A percentile compares a stretch with the other conserved stretches of the same genome.
Conservation (phyloP, 2,113 vertebrate species). For the Chlamydotis undulata region DNA sequence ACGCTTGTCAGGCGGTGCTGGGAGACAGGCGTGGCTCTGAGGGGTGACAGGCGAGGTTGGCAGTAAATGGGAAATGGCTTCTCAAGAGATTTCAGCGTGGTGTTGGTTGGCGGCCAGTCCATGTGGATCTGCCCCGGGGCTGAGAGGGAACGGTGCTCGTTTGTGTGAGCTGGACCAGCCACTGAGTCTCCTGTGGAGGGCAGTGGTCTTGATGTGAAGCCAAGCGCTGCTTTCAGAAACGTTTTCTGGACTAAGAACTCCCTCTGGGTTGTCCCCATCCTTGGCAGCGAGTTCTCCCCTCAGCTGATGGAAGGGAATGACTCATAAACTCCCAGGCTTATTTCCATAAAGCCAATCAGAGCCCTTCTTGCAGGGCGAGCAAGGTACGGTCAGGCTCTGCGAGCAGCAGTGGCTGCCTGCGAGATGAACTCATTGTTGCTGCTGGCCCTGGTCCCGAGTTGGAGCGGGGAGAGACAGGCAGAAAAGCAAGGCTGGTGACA, state of each 20-base stretch:
- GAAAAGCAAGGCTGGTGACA: background rate
- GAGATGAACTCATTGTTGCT: slow-evolving; percentile 64
- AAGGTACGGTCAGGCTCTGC: slow-evolving; percentile 50
- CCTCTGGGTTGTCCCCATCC: background rate
- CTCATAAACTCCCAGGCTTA: slow-evolving; percentile 34
- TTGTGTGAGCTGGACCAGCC: background rate
- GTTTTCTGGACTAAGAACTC: background rate
- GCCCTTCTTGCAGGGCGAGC: slow-evolving; percentile 24
- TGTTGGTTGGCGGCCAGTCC: background rate
- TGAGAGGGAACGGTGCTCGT: background rate
- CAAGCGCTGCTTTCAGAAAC: slow-evolving; percentile 57
- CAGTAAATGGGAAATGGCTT: background rate
- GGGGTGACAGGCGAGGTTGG: background rate
- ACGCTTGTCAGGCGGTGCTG: background rate
- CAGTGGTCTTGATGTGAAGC: slow-evolving; percentile 54
- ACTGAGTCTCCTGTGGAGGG: background rate
- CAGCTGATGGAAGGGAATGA: slow-evolving; percentile 21
- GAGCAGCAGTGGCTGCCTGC: slow-evolving; percentile 53
- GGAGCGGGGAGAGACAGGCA: background rate
- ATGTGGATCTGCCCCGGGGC: background rate
- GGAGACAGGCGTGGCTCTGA: background rate
- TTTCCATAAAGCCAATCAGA: slow-evolving; percentile 32
- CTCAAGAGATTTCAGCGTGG: rapidly evolving
- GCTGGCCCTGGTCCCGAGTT: slow-evolving; percentile 64
- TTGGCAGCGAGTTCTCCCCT: background rate